Conservation (phyloP, 2,797 vertebrate species). For the Manis crassicaudata region DNA sequence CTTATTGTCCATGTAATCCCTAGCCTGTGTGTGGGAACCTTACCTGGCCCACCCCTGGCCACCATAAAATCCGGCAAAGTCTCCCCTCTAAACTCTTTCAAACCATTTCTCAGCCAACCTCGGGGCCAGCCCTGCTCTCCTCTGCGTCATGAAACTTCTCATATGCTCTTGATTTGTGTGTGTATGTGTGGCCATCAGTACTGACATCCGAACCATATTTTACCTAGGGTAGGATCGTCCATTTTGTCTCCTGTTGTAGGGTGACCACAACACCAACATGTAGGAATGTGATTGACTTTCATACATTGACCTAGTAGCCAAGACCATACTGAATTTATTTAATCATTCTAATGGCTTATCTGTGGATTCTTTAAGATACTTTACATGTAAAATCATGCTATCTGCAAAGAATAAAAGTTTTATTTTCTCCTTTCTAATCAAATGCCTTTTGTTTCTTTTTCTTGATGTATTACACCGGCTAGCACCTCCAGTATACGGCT, state of each 20-base stretch:
- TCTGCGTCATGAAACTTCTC: not conserved
- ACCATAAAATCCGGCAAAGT: too few species aligned
- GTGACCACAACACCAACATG: too few species aligned
- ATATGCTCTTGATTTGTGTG: not conserved
- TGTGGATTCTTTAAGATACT: not conserved
- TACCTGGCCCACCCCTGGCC: not conserved
- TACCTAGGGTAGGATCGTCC: rapidly evolving
- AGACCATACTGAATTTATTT: not conserved
- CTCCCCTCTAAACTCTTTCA: not conserved
- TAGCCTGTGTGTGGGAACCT: not conserved
- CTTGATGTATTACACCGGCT: not conserved
- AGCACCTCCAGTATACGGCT: rapidly evolving
- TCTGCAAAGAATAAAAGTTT: not conserved
- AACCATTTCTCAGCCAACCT: not conserved
- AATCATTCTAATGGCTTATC: not conserved
- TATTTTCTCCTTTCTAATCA: not conserved
- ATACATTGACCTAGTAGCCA: not conserved
- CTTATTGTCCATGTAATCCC: not conserved
- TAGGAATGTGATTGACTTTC: not conserved
- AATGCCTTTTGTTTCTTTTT: not conserved
- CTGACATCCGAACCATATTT: not conserved
- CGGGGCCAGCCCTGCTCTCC: not conserved
- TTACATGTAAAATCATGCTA: not conserved
- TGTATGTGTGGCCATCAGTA: not conserved
- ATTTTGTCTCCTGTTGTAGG: not conserved